Evolutionary conservation across 35 echinoderm and acorn worm genomes (phyloP).

Genomic region (Hemicentrotus pulcherrimus): DNA sequence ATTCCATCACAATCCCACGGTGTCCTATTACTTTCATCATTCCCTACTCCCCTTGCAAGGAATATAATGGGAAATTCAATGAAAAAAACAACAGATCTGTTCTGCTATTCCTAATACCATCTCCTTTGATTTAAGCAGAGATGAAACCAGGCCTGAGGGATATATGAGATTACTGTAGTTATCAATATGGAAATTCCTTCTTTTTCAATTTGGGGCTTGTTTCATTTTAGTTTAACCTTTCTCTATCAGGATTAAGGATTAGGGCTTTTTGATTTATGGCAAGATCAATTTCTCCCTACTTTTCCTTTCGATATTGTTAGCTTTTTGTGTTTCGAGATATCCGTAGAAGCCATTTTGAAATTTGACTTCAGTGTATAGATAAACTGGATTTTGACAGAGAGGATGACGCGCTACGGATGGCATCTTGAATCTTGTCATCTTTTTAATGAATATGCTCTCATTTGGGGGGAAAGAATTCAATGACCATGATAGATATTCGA

Average conservation of each 20-base stretch:
- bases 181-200: background rate
- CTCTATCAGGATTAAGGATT: background rate
- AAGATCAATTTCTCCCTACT: background rate
- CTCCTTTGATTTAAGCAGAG: background rate
- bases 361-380: background rate
- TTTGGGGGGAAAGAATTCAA: background rate
- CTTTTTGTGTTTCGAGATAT: background rate
- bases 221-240: background rate
- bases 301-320: background rate
- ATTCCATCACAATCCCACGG: background rate
- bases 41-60: background rate
- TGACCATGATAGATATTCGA: background rate
- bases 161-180: conserved; percentile 4
- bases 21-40: background rate
- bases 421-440: background rate
- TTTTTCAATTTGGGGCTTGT: background rate
- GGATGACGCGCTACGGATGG: background rate
- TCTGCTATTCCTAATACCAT: background rate
- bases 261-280: background rate
- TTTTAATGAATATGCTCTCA: background rate
- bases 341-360: background rate
- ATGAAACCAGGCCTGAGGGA: background rate
- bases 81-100: background rate
- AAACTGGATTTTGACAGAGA: too few relatives aligned
- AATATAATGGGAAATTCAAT: background rate